Percentiles rank a stretch among this genome's conserved stretches.
These are phyloP conservation scores for Maniola hyperantus DNA, from an alignment of 2,888 invertebrate species.

Conservation along the genomic window DNA sequence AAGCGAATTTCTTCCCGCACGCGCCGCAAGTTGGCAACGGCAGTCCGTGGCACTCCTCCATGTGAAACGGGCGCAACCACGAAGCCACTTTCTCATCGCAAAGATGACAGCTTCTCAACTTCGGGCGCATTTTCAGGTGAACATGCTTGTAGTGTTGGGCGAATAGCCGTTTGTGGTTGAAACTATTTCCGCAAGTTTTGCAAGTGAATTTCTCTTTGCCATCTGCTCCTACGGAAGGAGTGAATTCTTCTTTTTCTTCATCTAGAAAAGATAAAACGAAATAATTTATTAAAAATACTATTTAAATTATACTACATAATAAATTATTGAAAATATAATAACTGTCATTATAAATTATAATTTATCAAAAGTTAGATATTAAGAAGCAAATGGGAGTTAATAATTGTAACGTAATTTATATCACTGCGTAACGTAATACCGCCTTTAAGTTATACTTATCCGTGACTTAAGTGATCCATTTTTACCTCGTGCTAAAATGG, in stretches of 20 bases:
- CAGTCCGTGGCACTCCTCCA: slow-evolving; percentile 51
- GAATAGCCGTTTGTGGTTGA: slow-evolving; percentile 50
- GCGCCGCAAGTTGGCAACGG: slow-evolving; percentile 52
- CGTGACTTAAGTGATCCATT: too few relatives aligned
- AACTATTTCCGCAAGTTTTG: slow-evolving; percentile 48
- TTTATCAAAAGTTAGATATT: too few relatives aligned
- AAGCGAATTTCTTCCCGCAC: slow-evolving; percentile 57
- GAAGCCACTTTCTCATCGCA: slow-evolving; percentile 52
- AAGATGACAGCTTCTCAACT: slow-evolving; percentile 51
- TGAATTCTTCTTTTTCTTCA: slow-evolving; percentile 13
- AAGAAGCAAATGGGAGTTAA: too few relatives aligned
- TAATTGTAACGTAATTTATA: too few relatives aligned
- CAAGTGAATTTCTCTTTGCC: slow-evolving; percentile 44
- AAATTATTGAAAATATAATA: too few relatives aligned
- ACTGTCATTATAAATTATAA: too few relatives aligned
- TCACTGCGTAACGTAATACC: too few relatives aligned
- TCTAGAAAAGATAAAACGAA: slow-evolving; percentile 24
- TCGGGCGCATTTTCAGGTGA: slow-evolving; percentile 53
- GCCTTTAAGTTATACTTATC: too few relatives aligned
- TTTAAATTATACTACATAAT: neutral
- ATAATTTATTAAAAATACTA: neutral
- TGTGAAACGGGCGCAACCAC: slow-evolving; percentile 48
- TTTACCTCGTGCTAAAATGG: too few relatives aligned
- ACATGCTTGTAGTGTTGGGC: slow-evolving; percentile 57
- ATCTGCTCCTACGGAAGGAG: slow-evolving; percentile 32